A percentile compares a stretch with the other conserved stretches of the same genome.
These are phyloP conservation scores for Antennarius striatus DNA, from an alignment of 2,113 vertebrate species.

Conservation along the genomic window DNA sequence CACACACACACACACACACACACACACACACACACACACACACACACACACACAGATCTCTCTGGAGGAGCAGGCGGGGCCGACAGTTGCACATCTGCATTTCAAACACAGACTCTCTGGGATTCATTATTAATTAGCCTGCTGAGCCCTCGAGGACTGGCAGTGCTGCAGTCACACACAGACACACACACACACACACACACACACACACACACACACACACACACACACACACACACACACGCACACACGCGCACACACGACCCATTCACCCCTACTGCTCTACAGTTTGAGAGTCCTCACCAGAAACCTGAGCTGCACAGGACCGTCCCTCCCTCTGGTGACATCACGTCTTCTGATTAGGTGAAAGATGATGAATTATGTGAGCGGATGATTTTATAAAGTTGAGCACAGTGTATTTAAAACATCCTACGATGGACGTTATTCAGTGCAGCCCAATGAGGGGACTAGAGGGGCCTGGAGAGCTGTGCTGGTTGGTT, in stretches of 20 bases:
- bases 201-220: slow-evolving; percentile 31
- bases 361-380: slow-evolving; percentile 66
- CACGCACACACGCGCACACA: slow-evolving; percentile 23
- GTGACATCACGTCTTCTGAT: slow-evolving; percentile 37
- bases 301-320: slow-evolving; percentile 62
- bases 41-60: slow-evolving; percentile 63
- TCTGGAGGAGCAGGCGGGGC: slow-evolving; percentile 92
- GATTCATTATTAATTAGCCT: slow-evolving; percentile 99
- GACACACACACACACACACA: slow-evolving; percentile 29
- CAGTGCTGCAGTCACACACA: slow-evolving; percentile 85
- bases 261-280: slow-evolving; percentile 64
- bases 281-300: slow-evolving; percentile 59
- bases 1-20: slow-evolving; percentile 16
- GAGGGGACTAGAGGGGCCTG: slow-evolving; percentile 14
- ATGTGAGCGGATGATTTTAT: slow-evolving; percentile 38
- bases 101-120: slow-evolving; percentile 98
- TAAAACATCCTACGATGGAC: slow-evolving; percentile 28
- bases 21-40: slow-evolving; percentile 35
- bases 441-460: slow-evolving; percentile 15
- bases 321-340: slow-evolving; percentile 33
- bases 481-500: neutral
- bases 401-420: slow-evolving; percentile 35
- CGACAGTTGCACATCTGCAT: slow-evolving; percentile 99
- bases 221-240: slow-evolving; percentile 10
- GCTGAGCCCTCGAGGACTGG: slow-evolving; percentile 96